phyloP scores from a whole-genome alignment of 2,888 invertebrate genomes.

The Ectemnius lituratus region DNA sequence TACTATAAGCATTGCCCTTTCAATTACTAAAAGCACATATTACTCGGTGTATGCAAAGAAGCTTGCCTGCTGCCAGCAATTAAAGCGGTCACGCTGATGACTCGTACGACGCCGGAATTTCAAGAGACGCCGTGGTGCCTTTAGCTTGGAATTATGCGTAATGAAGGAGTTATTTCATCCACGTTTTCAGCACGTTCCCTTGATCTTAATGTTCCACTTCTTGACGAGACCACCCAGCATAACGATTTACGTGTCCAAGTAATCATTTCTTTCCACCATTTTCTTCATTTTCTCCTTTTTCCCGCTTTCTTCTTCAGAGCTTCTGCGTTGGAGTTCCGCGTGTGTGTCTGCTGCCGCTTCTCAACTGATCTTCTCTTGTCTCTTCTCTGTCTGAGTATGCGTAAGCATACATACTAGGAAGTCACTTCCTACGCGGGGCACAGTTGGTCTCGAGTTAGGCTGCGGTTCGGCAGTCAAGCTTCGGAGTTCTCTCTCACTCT shows the following conservation, averaged over 20 bases:
- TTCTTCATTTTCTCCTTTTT: slow-evolving; percentile 36
- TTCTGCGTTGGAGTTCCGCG: background rate
- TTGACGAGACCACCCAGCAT: background rate
- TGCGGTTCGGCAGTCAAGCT: slow-evolving; percentile 28
- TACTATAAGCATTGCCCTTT: no score
- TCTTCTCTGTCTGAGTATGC: no score
- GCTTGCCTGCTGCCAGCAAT: background rate
- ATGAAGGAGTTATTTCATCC: no score
- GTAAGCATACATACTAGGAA: background rate
- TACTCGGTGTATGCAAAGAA: no score
- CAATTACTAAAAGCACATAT: no score
- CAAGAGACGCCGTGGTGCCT: no score
- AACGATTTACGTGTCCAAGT: slow-evolving; percentile 11
- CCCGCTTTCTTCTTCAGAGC: slow-evolving; percentile 24
- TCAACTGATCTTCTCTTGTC: no score
- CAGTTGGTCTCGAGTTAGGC: slow-evolving; percentile 51
- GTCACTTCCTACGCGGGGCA: slow-evolving; percentile 28
- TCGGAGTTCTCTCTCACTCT: slow-evolving; percentile 17
- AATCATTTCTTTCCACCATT: slow-evolving; percentile 46
- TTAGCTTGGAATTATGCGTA: no score
- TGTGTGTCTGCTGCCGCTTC: slow-evolving; percentile 13
- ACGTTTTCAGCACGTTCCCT: no score
- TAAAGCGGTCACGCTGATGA: background rate
- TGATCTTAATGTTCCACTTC: no score
- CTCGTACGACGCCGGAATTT: no score